Evolutionary conservation across 2,113 vertebrate species (phyloP).

Genomic region (Dissostichus mawsoni): DNA sequence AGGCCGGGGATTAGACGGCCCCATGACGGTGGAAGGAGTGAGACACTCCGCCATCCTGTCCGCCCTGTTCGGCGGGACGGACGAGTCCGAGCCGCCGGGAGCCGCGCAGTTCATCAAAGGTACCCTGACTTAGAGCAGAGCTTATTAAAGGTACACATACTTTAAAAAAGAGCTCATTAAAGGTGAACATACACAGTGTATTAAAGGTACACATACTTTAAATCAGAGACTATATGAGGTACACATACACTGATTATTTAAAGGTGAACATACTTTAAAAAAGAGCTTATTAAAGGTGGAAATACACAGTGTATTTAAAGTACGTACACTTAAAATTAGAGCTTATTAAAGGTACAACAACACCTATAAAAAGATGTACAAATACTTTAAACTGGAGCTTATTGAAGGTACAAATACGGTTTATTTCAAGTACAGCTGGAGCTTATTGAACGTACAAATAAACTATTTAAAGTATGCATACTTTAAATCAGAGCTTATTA

Average conservation of each 20-base stretch:
- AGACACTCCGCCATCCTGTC: constrained; percentile 70
- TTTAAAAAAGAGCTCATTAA: too few species aligned
- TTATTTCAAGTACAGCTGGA: too few species aligned
- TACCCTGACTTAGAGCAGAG: background rate
- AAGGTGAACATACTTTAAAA: too few species aligned
- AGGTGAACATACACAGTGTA: background rate
- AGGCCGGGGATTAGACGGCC: constrained; percentile 32
- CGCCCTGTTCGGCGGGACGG: constrained; percentile 82
- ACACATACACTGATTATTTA: background rate
- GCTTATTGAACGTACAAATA: too few species aligned
- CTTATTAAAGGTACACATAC: background rate
- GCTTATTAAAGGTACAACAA: background rate
- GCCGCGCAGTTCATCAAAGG: constrained; percentile 67
- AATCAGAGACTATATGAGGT: background rate
- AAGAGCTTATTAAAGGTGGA: background rate
- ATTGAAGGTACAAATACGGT: too few species aligned
- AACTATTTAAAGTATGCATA: too few species aligned
- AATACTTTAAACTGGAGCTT: background rate
- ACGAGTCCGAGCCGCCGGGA: constrained; percentile 83
- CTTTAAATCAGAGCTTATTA: too few species aligned
- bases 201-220: background rate
- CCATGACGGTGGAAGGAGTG: constrained; percentile 68
- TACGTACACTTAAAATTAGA: background rate
- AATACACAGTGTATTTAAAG: background rate
- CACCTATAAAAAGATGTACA: background rate